phyloP scores from a whole-genome alignment of 2,113 vertebrate species.

The Zapornia atra region DNA sequence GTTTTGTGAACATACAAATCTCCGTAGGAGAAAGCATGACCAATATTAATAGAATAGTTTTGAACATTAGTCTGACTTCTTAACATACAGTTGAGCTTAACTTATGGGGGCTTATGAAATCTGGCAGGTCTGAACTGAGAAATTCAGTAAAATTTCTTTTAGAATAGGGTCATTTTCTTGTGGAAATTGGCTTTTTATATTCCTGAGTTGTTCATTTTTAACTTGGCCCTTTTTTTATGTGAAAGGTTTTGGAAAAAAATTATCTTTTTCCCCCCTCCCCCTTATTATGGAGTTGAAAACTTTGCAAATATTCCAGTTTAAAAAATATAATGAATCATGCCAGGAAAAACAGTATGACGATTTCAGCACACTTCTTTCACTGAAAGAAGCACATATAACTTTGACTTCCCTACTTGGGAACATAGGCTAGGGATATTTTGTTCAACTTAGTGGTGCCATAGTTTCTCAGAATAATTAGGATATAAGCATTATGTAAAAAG shows the following conservation, averaged over 20 bases:
- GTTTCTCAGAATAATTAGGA: background rate
- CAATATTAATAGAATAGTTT: background rate
- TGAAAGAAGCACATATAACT: background rate
- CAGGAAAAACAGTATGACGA: background rate
- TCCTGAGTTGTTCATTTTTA: background rate
- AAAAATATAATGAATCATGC: background rate
- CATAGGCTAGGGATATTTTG: background rate
- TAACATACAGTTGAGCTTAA: background rate
- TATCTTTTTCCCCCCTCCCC: fast-evolving
- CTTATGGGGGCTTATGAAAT: background rate
- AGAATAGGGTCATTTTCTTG: background rate
- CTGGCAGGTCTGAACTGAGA: background rate
- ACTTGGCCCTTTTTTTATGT: background rate
- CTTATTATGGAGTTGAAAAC: background rate
- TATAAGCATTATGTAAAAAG: background rate
- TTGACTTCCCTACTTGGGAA: background rate
- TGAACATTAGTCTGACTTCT: background rate
- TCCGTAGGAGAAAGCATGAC: background rate
- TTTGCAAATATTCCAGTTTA: background rate
- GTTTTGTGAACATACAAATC: background rate
- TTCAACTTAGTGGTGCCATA: background rate
- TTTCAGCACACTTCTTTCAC: background rate
- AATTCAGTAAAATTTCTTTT: background rate
- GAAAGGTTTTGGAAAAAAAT: background rate
- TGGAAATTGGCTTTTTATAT: background rate